Base-by-base conservation (phyloP, 1,140 invertebrate species). In the Bombyx mandarina region DNA sequence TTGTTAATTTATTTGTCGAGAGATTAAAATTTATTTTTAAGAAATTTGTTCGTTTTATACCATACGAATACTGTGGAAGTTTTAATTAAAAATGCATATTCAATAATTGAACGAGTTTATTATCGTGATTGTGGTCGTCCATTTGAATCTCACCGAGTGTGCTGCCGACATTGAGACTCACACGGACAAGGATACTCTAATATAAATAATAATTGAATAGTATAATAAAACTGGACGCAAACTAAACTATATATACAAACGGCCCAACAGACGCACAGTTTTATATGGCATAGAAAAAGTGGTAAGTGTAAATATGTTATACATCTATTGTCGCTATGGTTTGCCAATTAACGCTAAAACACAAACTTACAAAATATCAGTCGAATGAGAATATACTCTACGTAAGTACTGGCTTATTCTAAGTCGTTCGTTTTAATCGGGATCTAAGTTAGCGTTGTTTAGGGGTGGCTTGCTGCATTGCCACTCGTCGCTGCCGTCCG, bases 401-500 rank as follows among this genome's bases (percentile, higher is more conserved):
- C 47, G 70, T 72, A 65, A 69, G 63, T 79, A 81, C 75, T 83
- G 73, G 77, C 71, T 79, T 76, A 74, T 51, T 7, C 6, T 47
- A 48, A 45, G 48, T 42, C 18, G 44, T 56, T 45, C 42, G 35
- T 45, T 42, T 67, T 70, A 83, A 63, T 84, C 77, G 45, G 77
- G 72, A 48, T 77, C 73, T 35, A 63, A 70, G 51, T 56, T 73
- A 18, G 77, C 74, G 61, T 57, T 68, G 56, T 79, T 82, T 3
- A 56, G 10, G 45, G 56, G 45, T 43, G 58, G 46, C 45, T 66
- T 70, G 48, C 51, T 71, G 77, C 90, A 91, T 49, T 89, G 77
- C 77, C 76, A 85, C 72, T 94, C 93, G 78, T 94, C 93, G 74
- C 93, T 93, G 18, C 92, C 92, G 66, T 94, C 92, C 44, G 91